Evolutionary conservation across 2,888 invertebrate species (phyloP), one percentile per base, ranked within the genome.

Genomic region (Plagodis pulveraria): DNA sequence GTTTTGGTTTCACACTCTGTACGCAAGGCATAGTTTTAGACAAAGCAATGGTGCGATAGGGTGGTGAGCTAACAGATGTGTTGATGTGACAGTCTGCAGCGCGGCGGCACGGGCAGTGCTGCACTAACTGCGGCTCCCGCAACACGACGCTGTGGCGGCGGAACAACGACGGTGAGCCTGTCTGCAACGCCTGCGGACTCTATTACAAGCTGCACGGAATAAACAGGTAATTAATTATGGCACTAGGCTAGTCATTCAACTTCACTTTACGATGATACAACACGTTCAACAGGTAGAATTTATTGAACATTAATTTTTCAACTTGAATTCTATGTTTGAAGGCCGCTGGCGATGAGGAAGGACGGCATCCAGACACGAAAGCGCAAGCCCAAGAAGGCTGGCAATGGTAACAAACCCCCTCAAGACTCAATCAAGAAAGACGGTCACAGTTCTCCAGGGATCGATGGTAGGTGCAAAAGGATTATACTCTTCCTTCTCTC

Each of bases 111-210:
- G 99, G 99, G 0, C 94, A 99, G 70, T 96, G 96, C 83, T 99
- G 99, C 92, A 98, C 98, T 67, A 99, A 99, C 93, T 99, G 99
- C 89, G 97, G 98, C 62, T 99, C 99, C n/a, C 95, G 97, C 60
- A 98, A 97, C 75, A 99, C 99, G 47, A 99, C 99, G 32, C 94
- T 99, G 54, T 99, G 99, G 99, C 94, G 99, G 57, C 95, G 99
- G 69, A 99, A 99, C 94, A 91, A 98, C 91, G 98, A 98, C 82
- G 99, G 99, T 48, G 99, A 99, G 88, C 99, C 99, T 0, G 99
- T 99, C 44, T 99, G 99, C 94, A 99, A 99, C 93, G 99, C 99
- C 10, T 99, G 99, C 86, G 99, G 99, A 0, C 94, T 99, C 51
- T 99, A 99, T 93, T 99, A 96, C 93, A 99, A 99, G 88, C 94